phyloP scores from a whole-genome alignment of 2,797 vertebrate genomes.

The Galago senegalensis region DNA sequence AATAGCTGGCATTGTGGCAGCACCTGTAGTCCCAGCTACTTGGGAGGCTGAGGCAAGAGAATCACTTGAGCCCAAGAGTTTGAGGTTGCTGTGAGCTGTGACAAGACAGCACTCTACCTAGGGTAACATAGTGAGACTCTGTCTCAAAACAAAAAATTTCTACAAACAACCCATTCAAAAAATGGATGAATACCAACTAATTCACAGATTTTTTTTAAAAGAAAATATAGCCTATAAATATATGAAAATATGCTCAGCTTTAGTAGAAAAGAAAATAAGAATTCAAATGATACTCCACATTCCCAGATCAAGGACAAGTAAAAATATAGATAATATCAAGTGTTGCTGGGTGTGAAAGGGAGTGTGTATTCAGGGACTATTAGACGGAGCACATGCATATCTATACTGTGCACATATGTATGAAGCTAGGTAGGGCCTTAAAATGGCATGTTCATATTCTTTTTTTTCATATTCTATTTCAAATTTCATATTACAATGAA shows the following conservation, averaged over 20 bases:
- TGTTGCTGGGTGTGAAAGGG: background rate
- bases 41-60: no score
- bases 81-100: no score
- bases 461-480: no score
- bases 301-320: slow-evolving; percentile 16
- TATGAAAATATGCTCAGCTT: background rate
- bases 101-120: no score
- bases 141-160: background rate
- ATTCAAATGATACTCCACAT: background rate
- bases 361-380: background rate
- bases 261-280: background rate
- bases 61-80: no score
- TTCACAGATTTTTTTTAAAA: background rate
- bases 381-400: background rate
- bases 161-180: background rate
- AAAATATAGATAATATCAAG: slow-evolving; percentile 26
- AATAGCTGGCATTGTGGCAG: no score
- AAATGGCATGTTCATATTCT: background rate
- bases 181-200: background rate
- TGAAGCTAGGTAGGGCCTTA: background rate
- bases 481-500: background rate
- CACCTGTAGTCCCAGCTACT: no score
- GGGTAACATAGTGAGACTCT: no score
- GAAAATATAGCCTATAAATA: background rate
- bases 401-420: background rate